These are phyloP conservation scores for Columba guinea DNA, from an alignment of 2,797 vertebrate genomes.

Conservation along the genomic window DNA sequence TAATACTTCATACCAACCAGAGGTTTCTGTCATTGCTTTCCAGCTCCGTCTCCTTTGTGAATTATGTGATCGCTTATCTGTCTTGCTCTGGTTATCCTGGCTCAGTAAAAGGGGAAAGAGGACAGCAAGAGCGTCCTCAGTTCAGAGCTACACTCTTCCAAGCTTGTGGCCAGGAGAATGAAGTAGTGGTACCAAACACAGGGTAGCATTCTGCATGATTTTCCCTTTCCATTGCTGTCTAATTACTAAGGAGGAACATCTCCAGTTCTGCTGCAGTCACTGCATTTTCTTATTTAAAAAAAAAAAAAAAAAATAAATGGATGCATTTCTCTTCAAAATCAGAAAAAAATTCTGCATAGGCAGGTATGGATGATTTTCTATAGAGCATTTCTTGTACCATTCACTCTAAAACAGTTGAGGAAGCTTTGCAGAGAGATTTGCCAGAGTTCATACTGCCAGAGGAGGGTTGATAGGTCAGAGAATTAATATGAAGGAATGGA, in stretches of 20 bases:
- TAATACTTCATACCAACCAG: not conserved
- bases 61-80: not conserved
- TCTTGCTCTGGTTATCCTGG: not conserved
- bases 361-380: not conserved
- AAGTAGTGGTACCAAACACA: not conserved
- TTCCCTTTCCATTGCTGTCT: not conserved
- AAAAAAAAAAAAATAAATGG: not conserved
- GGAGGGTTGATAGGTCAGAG: not conserved
- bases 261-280: not conserved
- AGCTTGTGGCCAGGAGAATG: not conserved
- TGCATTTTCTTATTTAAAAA: not conserved
- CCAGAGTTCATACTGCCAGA: conserved; percentile 3
- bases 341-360: not conserved
- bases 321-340: not conserved
- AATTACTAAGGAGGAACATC: not conserved
- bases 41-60: not conserved
- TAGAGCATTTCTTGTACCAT: not conserved
- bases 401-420: not conserved
- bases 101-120: not conserved
- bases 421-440: not conserved
- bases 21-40: not conserved
- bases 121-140: not conserved
- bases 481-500: not conserved
- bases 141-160: not conserved
- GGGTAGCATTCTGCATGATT: accelerated